Percentiles rank a stretch among this genome's conserved stretches.
phyloP scores from a whole-genome alignment of 2,113 vertebrate genomes.

The Heterotis niloticus region DNA sequence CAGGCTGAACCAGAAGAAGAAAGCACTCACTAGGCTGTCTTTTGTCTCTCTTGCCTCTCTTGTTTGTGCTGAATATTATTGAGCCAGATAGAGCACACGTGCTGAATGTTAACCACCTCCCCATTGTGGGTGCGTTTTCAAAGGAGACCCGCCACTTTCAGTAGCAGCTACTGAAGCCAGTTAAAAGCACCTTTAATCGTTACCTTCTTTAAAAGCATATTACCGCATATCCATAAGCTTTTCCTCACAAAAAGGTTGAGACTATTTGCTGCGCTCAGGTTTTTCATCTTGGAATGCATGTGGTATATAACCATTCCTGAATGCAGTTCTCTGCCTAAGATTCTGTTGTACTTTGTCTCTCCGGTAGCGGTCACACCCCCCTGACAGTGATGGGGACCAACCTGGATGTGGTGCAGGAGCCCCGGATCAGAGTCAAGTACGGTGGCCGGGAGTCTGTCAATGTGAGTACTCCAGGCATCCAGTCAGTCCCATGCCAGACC shows the following conservation, averaged over 20 bases:
- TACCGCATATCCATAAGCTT: constrained; percentile 41
- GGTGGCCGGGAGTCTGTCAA: constrained; percentile 88
- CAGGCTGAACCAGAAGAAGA: constrained; percentile 12
- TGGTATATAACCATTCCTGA: neutral
- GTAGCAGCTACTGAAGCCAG: constrained; percentile 36
- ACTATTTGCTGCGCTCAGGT: constrained; percentile 24
- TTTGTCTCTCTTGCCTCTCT: constrained; percentile 13
- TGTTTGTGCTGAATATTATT: constrained; percentile 29
- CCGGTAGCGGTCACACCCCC: constrained; percentile 85
- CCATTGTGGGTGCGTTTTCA: constrained; percentile 31
- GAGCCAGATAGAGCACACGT: constrained; percentile 26
- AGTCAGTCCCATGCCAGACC: neutral
- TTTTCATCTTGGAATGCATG: neutral
- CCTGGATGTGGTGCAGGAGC: constrained; percentile 93
- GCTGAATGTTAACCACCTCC: constrained; percentile 41
- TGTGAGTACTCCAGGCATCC: constrained; percentile 64
- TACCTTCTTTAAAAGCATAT: constrained; percentile 39
- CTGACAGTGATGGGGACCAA: constrained; percentile 89
- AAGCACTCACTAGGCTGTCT: constrained; percentile 26
- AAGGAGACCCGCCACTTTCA: constrained; percentile 34
- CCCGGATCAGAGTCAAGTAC: constrained; percentile 85
- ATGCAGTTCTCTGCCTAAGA: neutral
- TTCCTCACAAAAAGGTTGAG: constrained; percentile 32
- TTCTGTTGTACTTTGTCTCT: constrained; percentile 29
- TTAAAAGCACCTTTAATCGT: constrained; percentile 49